phyloP scores from a whole-genome alignment of 2,113 vertebrate species.

The Calyptomena viridis region DNA sequence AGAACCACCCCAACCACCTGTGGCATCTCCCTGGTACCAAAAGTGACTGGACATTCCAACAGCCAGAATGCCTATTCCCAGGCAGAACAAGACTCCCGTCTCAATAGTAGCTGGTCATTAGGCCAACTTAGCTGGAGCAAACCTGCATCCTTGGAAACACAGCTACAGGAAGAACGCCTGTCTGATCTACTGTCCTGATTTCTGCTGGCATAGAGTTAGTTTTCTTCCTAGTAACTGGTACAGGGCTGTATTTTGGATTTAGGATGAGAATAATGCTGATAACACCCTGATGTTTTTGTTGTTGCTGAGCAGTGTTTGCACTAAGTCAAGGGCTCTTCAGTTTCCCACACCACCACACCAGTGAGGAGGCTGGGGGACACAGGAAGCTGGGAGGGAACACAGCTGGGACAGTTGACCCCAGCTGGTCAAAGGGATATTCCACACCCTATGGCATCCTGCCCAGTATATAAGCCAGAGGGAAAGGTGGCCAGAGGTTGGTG shows the following conservation, averaged over 20 bases:
- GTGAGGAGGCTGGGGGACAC: background rate
- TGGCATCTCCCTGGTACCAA: background rate
- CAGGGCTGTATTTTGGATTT: background rate
- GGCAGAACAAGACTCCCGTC: background rate
- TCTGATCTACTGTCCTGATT: background rate
- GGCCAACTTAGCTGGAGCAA: background rate
- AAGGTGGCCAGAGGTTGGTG: background rate
- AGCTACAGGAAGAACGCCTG: background rate
- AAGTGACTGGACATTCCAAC: background rate
- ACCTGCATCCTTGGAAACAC: background rate
- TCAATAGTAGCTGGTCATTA: background rate
- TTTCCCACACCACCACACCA: background rate
- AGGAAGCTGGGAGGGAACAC: background rate
- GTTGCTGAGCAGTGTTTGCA: background rate
- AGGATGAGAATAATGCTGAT: background rate
- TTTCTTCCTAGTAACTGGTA: background rate
- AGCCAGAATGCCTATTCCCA: background rate
- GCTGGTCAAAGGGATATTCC: background rate
- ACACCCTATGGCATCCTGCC: background rate
- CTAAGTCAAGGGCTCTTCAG: background rate
- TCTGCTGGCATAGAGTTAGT: background rate
- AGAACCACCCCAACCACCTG: background rate
- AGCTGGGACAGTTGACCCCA: background rate
- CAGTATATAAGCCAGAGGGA: background rate
- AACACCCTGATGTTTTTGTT: background rate